Percentiles rank a stretch among this genome's conserved stretches.
Conservation (phyloP, 2,113 vertebrate genomes). For the Limnothrissa miodon region DNA sequence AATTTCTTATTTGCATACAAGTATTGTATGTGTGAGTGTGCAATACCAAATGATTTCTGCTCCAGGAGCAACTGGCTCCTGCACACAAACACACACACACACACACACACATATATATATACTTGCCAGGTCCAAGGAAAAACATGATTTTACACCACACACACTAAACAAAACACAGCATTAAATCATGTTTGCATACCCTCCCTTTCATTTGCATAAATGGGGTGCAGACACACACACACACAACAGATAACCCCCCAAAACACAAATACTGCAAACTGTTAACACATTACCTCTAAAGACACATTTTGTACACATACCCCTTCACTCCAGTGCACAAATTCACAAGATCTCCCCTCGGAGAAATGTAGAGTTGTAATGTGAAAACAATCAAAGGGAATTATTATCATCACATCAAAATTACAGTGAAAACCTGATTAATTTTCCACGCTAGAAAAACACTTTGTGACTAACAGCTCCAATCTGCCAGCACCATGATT, state of each 20-base stretch:
- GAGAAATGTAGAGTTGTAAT: background rate
- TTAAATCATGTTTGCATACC: conserved; percentile 6
- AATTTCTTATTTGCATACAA: background rate
- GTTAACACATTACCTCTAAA: background rate
- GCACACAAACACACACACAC: background rate
- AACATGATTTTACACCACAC: background rate
- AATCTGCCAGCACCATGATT: background rate
- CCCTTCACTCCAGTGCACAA: background rate
- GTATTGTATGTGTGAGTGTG: background rate
- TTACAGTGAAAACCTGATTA: background rate
- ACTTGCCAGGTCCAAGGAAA: background rate
- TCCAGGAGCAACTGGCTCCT: too few species aligned
- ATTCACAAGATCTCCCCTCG: background rate
- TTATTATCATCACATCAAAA: background rate
- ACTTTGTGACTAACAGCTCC: background rate
- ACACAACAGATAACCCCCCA: background rate
- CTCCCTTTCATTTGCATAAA: background rate
- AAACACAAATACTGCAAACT: background rate
- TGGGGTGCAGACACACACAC: background rate
- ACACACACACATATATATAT: background rate
- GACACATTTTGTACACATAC: background rate
- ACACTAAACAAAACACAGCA: background rate
- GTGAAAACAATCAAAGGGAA: background rate
- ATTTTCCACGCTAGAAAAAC: background rate
- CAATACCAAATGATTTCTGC: background rate